Evolutionary conservation across 2,888 invertebrate genomes (phyloP), one percentile per base, ranked within the genome.

Genomic region (Ectemnius lituratus): DNA sequence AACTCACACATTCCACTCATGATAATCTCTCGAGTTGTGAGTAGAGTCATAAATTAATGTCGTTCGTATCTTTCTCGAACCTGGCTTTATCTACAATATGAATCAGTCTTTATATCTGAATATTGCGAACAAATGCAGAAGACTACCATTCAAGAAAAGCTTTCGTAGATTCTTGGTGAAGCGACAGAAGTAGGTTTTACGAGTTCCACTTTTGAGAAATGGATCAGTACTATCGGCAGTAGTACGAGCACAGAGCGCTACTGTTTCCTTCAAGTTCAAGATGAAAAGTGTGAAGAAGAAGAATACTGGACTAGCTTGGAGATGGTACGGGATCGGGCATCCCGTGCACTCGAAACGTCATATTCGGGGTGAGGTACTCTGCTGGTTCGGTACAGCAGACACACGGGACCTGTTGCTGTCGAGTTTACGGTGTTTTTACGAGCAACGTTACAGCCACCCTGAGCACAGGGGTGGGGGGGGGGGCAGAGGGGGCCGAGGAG

Each of bases 371-470:
- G 81, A 63, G 79, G 79, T 66, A 37, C 37, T 37, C 37, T 46
- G 67, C 71, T 65, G 73, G 76, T 80, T 76, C 79, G 72, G 78
- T 76, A 79, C 74, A 37, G 52, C 85, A 90, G 88, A 89, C 88
- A 88, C 87, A 87, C 88, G 87, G 87, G 90, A 90, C 90, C 90
- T 90, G 90, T 90, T 90, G 90, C 90, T 90, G 89, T 89, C 88
- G 90, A 90, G 90, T 90, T 90, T 90, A 90, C 90, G 90, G 89
- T 90, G 90, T 90, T 90, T 90, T 90, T 90, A 90, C 90, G 90
- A 90, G 87, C 88, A 86, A 87, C 88, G 88, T 89, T 89, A 89
- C 89, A 89, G 86, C 88, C 88, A 86, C 85, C 88, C 86, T 86
- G 88, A 87, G 84, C 75, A 87, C 37, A 37, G 6, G 37, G 11